These are phyloP conservation scores for Aix galericulata DNA, from an alignment of 2,113 vertebrate genomes.

Conservation along the genomic window DNA sequence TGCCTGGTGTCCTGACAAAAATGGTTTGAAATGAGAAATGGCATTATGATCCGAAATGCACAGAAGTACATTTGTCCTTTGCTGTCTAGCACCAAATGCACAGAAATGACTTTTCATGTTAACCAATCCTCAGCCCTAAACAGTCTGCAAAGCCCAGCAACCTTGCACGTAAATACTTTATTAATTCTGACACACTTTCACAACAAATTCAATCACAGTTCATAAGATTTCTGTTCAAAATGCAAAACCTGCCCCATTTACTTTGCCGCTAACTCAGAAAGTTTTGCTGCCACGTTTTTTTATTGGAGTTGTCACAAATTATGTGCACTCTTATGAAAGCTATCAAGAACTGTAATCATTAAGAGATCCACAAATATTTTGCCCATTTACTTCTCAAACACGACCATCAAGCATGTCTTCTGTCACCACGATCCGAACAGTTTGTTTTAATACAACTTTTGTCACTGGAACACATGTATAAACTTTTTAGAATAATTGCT, in stretches of 20 bases:
- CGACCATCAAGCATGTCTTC: conserved; percentile 75
- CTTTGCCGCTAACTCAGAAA: conserved; percentile 90
- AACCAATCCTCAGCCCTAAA: conserved; percentile 83
- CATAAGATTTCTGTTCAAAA: conserved; percentile 90
- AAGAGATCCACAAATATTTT: conserved; percentile 84
- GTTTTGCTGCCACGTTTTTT: conserved; percentile 88
- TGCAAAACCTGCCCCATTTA: conserved; percentile 88
- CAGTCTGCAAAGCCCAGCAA: conserved; percentile 84
- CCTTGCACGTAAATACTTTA: conserved; percentile 89
- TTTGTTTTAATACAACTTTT: conserved; percentile 77
- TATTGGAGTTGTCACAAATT: conserved; percentile 90
- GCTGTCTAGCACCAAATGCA: conserved; percentile 73
- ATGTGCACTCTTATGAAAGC: conserved; percentile 88
- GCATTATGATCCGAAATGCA: conserved; percentile 80
- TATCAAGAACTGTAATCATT: conserved; percentile 86
- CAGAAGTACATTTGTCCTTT: conserved; percentile 82
- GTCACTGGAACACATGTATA: conserved; percentile 70
- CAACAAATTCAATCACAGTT: conserved; percentile 94
- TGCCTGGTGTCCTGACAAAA: conserved; percentile 86
- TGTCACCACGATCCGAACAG: conserved; percentile 39
- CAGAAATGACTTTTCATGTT: conserved; percentile 85
- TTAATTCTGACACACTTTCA: conserved; percentile 99
- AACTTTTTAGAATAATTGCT: conserved; percentile 85
- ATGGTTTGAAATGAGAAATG: conserved; percentile 88
- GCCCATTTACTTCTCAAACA: conserved; percentile 80